These are phyloP conservation scores for Dascillus cervinus DNA, from an alignment of 2,888 invertebrate species.

Conservation along the genomic window DNA sequence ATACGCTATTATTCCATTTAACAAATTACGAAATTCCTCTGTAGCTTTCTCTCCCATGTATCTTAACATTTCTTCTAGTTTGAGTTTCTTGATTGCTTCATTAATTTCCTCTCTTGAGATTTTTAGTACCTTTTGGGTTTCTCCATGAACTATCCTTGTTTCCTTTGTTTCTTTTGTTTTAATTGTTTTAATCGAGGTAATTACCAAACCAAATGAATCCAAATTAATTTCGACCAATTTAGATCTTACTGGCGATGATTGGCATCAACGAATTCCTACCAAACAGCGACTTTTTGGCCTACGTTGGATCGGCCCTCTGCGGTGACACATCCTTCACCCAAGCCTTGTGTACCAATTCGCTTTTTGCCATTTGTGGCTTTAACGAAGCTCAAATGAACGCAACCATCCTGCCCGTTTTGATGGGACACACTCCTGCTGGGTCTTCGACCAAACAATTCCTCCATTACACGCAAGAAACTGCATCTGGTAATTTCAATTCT, in stretches of 20 bases:
- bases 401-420: slow-evolving; percentile 21
- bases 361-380: slow-evolving; percentile 59
- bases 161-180: no score
- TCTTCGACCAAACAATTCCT: slow-evolving; percentile 19
- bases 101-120: no score
- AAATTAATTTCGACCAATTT: no score
- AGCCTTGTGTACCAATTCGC: slow-evolving; percentile 55
- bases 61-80: no score
- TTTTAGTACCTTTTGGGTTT: no score
- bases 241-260: slow-evolving; percentile 41
- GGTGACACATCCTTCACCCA: slow-evolving; percentile 48
- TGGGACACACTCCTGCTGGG: slow-evolving; percentile 21
- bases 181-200: no score
- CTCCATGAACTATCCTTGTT: no score
- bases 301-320: slow-evolving; percentile 49
- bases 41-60: no score
- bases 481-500: slow-evolving; percentile 10
- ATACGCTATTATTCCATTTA: no score
- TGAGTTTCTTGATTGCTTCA: no score
- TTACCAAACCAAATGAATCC: no score
- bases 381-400: slow-evolving; percentile 49
- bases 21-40: no score
- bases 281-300: slow-evolving; percentile 44
- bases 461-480: slow-evolving; percentile 21
- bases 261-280: slow-evolving; percentile 59